Evolutionary conservation across 2,888 invertebrate genomes (phyloP).

Genomic region (Gastracanthus pulcherrimus): DNA sequence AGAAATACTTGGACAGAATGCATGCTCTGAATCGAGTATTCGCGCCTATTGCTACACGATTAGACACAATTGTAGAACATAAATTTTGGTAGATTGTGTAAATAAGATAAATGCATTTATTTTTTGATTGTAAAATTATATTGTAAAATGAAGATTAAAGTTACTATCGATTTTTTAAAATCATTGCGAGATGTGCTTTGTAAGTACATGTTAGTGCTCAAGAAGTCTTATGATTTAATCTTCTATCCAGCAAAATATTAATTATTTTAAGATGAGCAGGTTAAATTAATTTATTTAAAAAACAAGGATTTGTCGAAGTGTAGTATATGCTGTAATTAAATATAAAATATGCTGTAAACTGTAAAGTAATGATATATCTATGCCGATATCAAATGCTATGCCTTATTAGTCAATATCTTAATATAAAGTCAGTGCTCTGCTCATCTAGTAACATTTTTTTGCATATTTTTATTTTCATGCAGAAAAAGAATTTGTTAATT

Average conservation of each 20-base stretch:
- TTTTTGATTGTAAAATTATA: slow-evolving; percentile 19
- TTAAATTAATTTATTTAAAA: not conserved
- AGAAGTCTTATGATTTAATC: not conserved
- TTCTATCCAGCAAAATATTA: not conserved
- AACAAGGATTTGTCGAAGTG: not conserved
- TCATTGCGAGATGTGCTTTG: not conserved
- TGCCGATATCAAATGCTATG: slow-evolving; percentile 68
- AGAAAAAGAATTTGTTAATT: too few species aligned
- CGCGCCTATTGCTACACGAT: slow-evolving; percentile 68
- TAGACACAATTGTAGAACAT: slow-evolving; percentile 67
- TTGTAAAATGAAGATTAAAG: not conserved
- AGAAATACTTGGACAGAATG: slow-evolving; percentile 73
- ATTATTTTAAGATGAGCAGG: not conserved
- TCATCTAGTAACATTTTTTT: slow-evolving; percentile 2
- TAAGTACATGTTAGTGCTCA: not conserved
- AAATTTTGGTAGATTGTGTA: slow-evolving; percentile 65
- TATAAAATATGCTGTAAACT: slow-evolving; percentile 20
- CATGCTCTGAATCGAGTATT: slow-evolving; percentile 72
- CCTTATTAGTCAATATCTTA: slow-evolving; percentile 67
- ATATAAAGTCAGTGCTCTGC: slow-evolving; percentile 11
- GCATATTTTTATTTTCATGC: too few species aligned
- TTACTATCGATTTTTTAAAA: not conserved
- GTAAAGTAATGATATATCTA: not conserved
- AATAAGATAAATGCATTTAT: slow-evolving; percentile 15
- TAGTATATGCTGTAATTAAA: slow-evolving; percentile 1